A percentile compares a stretch with the other conserved stretches of the same genome.
phyloP scores from a whole-genome alignment of 2,113 vertebrate genomes.

The Tauraco erythrolophus region DNA sequence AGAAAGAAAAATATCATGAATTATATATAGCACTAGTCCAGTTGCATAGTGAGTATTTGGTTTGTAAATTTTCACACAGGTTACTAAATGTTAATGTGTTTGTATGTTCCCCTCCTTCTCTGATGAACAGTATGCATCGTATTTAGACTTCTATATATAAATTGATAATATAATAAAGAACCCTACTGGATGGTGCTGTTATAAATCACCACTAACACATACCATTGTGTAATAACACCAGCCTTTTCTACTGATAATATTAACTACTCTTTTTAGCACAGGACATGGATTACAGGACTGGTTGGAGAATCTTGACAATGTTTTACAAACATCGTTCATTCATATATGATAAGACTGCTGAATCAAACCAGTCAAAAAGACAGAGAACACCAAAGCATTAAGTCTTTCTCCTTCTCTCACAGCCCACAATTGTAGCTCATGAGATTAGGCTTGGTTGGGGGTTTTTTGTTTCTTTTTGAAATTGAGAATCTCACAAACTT shows the following conservation, averaged over 20 bases:
- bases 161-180: not conserved
- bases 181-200: not conserved
- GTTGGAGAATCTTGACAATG: not conserved
- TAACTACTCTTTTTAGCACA: not conserved
- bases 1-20: not conserved
- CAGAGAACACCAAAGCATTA: not conserved
- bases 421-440: not conserved
- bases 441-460: rapidly evolving
- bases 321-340: not conserved
- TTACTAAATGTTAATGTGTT: not conserved
- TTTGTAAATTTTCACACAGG: not conserved
- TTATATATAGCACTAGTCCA: not conserved
- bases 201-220: not conserved
- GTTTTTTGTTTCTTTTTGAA: not conserved
- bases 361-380: not conserved
- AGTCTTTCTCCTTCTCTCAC: not conserved
- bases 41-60: not conserved
- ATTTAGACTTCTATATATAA: not conserved
- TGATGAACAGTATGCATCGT: not conserved
- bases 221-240: too few species aligned
- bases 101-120: not conserved
- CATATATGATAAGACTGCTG: not conserved
- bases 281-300: not conserved
- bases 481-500: not conserved
- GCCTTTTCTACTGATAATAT: not conserved